A percentile compares a stretch with the other conserved stretches of the same genome.
Conservation (phyloP, 2,113 vertebrate species). For the Terrapene triunguis region DNA sequence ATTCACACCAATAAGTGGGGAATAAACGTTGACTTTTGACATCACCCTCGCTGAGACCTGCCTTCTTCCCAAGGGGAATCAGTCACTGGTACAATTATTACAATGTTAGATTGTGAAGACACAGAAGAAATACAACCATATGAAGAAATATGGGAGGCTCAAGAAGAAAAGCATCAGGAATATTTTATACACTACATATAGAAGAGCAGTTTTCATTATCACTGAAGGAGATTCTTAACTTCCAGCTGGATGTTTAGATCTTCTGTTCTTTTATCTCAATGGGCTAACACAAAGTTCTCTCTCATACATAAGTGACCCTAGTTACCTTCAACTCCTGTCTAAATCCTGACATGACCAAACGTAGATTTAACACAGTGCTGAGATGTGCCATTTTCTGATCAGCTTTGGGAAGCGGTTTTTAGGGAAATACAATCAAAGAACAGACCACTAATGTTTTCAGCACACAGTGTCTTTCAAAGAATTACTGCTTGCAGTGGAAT, state of each 20-base stretch:
- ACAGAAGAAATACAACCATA: background rate
- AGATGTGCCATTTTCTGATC: background rate
- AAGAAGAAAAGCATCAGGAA: background rate
- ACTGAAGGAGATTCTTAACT: background rate
- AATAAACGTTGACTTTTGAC: background rate
- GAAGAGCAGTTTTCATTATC: background rate
- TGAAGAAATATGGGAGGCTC: background rate
- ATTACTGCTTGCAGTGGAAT: background rate
- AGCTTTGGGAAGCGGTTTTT: background rate
- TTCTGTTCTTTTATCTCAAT: background rate
- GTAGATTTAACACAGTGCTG: background rate
- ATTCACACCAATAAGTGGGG: background rate
- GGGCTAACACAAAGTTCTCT: background rate
- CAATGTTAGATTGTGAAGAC: background rate
- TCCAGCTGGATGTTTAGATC: background rate
- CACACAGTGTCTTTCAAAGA: background rate
- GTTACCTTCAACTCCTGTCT: background rate
- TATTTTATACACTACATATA: background rate
- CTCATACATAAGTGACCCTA: background rate
- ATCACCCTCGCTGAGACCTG: background rate
- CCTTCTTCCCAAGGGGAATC: background rate
- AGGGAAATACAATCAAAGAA: background rate
- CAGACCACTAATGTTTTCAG: background rate
- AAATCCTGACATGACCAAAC: background rate
- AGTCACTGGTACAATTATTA: background rate